Evolutionary conservation across 1,140 invertebrate species (phyloP).

Genomic region (Atta cephalotes): DNA sequence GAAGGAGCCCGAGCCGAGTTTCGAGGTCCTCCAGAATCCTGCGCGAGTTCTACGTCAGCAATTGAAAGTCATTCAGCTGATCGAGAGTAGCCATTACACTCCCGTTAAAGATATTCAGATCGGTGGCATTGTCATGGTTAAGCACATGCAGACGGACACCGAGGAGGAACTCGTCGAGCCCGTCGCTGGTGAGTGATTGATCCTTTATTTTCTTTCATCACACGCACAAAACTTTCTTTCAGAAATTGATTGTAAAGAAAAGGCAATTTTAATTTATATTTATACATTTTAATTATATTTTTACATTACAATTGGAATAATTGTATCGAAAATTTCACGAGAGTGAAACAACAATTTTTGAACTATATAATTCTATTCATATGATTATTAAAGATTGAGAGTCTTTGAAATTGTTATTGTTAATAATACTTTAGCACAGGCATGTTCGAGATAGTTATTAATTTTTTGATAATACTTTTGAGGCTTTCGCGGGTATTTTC

Average conservation of each 20-base stretch:
- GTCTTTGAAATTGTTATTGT: too few species aligned
- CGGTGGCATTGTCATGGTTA: constrained; percentile 98
- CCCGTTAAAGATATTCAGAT: constrained; percentile 97
- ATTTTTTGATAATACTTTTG: too few species aligned
- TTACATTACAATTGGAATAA: background rate
- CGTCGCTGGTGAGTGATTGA: constrained; percentile 89
- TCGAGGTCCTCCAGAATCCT: constrained; percentile 97
- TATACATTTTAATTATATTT: background rate
- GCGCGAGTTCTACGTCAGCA: constrained; percentile 97
- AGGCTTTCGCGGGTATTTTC: too few species aligned
- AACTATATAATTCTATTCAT: background rate
- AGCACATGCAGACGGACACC: constrained; percentile 91
- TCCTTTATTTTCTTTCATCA: background rate
- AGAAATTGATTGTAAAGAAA: background rate
- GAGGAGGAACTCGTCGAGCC: constrained; percentile 97
- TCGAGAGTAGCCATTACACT: constrained; percentile 92
- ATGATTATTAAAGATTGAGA: background rate
- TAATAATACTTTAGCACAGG: too few species aligned
- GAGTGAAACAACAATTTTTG: background rate
- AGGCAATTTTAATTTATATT: constrained; percentile 3
- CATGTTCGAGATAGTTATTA: too few species aligned
- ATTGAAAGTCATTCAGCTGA: constrained; percentile 94
- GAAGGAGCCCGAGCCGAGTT: constrained; percentile 95
- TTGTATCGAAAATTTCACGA: background rate
- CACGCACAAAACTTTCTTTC: constrained; percentile 1